Evolutionary conservation across 2,113 vertebrate genomes (phyloP), one percentile per base, ranked within the genome.

Genomic region (Tachuris rubrigastra): DNA sequence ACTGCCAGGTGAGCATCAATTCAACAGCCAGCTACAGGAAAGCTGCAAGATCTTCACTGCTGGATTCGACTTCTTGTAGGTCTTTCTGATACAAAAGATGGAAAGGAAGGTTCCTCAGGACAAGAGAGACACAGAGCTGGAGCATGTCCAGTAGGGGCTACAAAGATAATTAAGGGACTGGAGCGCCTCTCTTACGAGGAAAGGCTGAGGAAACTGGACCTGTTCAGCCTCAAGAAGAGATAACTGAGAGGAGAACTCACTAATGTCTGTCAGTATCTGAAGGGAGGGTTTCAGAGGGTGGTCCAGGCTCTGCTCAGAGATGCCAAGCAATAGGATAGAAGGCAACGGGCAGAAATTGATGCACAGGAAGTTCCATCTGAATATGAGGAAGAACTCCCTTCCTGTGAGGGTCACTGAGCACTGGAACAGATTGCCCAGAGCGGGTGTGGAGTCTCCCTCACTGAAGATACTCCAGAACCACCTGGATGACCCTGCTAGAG

Each of bases 301-400:
- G 21, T 41, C 4, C 41, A 47, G 55, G 47, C 35, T 75, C 46
- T 41, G 8, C 2, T 2, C 4, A 4, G 13, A 12, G 3, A 4
- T 35, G n/a, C 46, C 0, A 0, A n/a, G 30, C 39, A 62, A n/a
- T 0, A 27, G 41, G 10, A 68, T 53, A n/a, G 60, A n/a, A 76
- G 30, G 30, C n/a, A 68, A 31, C 0, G 13, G 39, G n/a, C 24
- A 83, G 24, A 47, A 68, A 55, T 4, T 30, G 62, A 41, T 6
- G 53, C 39, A 31, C n/a, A 39, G 28, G 5, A 46, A 55, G 8
- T 22, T 55, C 17, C 41, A 68, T 17, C 41, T 47, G 1, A 62
- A 37, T 6, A 19, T 3, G 14, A 76, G 18, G 31, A 84, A 37
- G 10, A 56, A 49, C 4, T 12, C 59, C 46, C 28, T 30, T 13